A percentile compares a stretch with the other conserved stretches of the same genome.
phyloP scores from a whole-genome alignment of 1,140 invertebrate genomes.

The Eubasilissa regina region DNA sequence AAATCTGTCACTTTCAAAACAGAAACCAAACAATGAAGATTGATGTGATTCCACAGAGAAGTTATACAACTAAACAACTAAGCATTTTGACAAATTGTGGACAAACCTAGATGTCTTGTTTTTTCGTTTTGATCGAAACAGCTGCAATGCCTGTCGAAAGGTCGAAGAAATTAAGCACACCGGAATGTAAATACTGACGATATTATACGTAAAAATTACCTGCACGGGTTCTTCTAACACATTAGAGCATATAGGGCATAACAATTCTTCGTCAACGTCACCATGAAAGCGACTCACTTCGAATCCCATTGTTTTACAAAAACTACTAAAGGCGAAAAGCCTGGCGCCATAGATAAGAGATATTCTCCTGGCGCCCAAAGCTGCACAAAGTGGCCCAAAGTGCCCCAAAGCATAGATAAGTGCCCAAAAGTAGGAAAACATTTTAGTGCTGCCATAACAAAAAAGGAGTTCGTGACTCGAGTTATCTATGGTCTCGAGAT shows the following conservation, averaged over 20 bases:
- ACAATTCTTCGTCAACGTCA: slow-evolving; percentile 92
- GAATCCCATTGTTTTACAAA: slow-evolving; percentile 82
- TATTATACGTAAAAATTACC: slow-evolving; percentile 70
- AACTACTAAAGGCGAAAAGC: too few relatives aligned
- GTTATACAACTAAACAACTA: background rate
- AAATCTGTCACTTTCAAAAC: too few relatives aligned
- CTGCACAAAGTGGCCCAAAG: too few relatives aligned
- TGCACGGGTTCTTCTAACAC: slow-evolving; percentile 93
- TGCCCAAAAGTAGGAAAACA: too few relatives aligned
- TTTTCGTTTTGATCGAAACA: background rate
- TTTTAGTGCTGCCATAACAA: too few relatives aligned
- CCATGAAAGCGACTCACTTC: slow-evolving; percentile 91
- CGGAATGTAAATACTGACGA: background rate
- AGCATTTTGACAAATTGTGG: background rate
- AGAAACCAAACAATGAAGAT: background rate
- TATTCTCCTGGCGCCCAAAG: too few relatives aligned
- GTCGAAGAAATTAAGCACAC: background rate
- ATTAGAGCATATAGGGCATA: slow-evolving; percentile 93
- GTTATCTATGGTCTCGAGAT: too few relatives aligned
- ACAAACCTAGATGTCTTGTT: background rate
- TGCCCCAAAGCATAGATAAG: too few relatives aligned
- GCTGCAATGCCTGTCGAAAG: background rate
- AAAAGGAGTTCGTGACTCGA: too few relatives aligned
- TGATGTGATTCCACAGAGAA: background rate
- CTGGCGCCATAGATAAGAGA: too few relatives aligned